Base-by-base conservation (phyloP, 2,113 vertebrate genomes). In the Sitta europaea region DNA sequence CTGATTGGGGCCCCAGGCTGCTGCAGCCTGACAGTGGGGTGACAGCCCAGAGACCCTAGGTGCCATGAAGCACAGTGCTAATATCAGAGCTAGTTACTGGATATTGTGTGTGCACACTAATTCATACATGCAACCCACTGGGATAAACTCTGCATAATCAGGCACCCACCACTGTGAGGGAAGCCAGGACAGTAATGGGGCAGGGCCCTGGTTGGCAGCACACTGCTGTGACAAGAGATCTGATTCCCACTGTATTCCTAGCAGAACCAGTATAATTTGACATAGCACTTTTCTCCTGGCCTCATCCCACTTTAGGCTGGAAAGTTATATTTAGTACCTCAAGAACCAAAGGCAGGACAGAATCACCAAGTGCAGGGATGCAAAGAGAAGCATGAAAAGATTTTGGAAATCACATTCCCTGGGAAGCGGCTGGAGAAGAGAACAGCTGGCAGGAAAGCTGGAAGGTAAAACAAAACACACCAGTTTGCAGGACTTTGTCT, bases 1-100 rank as follows among this genome's bases (percentile, higher is more conserved):
- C 33, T 14, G 53, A 11, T 1, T 0, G 10, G 12, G 43, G 11
- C 23, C 63, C 25, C 2, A 1, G 27, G 14, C 45, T 51, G 42
- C 62, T 27, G 23, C 71, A 91, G 59, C 24, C 59, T 65, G 50
- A 14, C 29, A 47, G 55, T 1, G 5, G 15, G 33, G 20, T 1
- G 5, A 31, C 48, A 4, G 2, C 55, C 38, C 53, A 35, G 54
- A 27, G 51, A 25, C 22, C 59, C 24, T 21, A 47, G 38, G 59
- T 36, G 35, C 59, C 1, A 0, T 31, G 63, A 38, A 91, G 73
- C 68, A 59, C 38, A 83, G 55, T 11, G 14, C 51, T 77, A 13
- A 33, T 25, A n/a, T 23, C 25, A 79, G 86, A 92, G 61, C 27
- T 71, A 36, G 48, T 13, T 38, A n/a, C 45, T 23, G 31, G 61